A percentile compares a stretch with the other conserved stretches of the same genome.
Conservation (phyloP, 2,113 vertebrate species). For the Microcebus lehilahytsara region DNA sequence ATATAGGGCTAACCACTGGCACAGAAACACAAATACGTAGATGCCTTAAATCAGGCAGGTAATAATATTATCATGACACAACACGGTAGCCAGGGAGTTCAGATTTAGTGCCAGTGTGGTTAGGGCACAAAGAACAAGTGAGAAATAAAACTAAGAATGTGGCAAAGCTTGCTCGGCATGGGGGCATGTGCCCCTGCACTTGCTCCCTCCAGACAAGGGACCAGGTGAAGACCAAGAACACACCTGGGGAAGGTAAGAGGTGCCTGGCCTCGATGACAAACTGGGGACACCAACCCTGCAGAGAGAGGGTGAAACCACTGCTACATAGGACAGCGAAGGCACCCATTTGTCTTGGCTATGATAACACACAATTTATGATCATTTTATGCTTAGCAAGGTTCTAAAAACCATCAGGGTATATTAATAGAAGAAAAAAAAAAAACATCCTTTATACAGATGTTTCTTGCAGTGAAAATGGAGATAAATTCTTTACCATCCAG, state of each 20-base stretch:
- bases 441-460: not conserved
- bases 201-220: no score
- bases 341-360: not conserved
- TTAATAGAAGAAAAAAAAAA: not conserved
- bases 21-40: no score
- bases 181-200: not conserved
- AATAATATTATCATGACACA: not conserved
- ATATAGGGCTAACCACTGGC: not conserved
- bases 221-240: not conserved
- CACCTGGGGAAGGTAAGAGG: not conserved
- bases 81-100: no score
- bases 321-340: rapidly evolving
- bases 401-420: not conserved
- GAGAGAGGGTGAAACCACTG: rapidly evolving
- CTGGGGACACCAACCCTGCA: not conserved
- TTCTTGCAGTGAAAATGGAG: not conserved
- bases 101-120: not conserved
- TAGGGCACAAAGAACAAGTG: not conserved
- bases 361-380: no score
- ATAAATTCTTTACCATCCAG: no score
- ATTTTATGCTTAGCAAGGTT: not conserved
- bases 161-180: not conserved
- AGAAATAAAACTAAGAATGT: not conserved
- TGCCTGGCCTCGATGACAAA: rapidly evolving
- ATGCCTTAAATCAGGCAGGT: not conserved